Conservation (phyloP, 2,888 invertebrate species). For the Chrysodeixis includens region DNA sequence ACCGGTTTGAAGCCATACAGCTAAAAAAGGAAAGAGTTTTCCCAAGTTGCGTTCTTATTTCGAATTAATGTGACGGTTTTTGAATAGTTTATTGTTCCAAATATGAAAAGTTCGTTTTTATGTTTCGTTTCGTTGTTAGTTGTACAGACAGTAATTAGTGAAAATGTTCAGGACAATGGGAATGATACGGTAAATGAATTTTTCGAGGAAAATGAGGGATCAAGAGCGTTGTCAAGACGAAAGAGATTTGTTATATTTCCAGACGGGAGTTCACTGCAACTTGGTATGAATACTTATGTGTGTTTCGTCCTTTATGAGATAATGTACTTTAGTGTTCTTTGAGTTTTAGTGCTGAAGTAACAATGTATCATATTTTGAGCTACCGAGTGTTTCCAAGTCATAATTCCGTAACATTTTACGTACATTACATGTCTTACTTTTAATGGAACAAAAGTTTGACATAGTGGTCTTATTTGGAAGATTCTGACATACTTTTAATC, state of each 20-base stretch:
- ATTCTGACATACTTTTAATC: slow-evolving; percentile 1
- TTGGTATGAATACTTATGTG: slow-evolving; percentile 78
- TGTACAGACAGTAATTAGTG: slow-evolving; percentile 65
- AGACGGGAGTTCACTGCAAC: slow-evolving; percentile 90
- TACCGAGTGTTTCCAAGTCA: background rate
- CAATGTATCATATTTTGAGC: slow-evolving; percentile 4
- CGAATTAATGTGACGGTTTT: slow-evolving; percentile 25
- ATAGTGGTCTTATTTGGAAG: slow-evolving; percentile 11
- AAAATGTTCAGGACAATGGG: slow-evolving; percentile 60
- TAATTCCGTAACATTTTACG: slow-evolving; percentile 3
- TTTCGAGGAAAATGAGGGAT: slow-evolving; percentile 64
- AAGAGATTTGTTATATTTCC: slow-evolving; percentile 90
- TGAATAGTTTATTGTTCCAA: slow-evolving; percentile 32
- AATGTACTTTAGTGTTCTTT: slow-evolving; percentile 12
- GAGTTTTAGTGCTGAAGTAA: background rate
- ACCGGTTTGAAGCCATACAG: slow-evolving; percentile 41
- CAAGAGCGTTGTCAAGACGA: slow-evolving; percentile 83
- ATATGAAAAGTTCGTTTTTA: slow-evolving; percentile 47
- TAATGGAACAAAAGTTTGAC: slow-evolving; percentile 3
- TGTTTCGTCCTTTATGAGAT: slow-evolving; percentile 50
- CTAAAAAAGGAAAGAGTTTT: slow-evolving; percentile 20
- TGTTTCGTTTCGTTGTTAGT: slow-evolving; percentile 58
- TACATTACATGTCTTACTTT: background rate
- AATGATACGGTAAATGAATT: slow-evolving; percentile 64
- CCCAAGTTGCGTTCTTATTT: slow-evolving; percentile 42